Conservation (phyloP, 2,113 vertebrate genomes). For the Mesitornis unicolor region DNA sequence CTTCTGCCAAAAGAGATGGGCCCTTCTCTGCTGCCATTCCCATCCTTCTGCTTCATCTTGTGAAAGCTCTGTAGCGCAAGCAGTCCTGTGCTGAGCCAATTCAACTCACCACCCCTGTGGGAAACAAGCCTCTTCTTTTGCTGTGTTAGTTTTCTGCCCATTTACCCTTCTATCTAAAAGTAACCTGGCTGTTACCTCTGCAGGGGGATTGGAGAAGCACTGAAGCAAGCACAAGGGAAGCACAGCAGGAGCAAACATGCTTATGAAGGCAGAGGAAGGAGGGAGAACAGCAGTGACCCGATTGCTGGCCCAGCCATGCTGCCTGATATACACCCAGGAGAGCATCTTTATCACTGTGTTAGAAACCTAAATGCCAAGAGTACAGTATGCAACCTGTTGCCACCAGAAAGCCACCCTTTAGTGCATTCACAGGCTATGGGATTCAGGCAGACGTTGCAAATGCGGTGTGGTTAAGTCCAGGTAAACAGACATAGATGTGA, state of each 20-base stretch:
- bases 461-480: rapidly evolving
- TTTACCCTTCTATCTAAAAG: background rate
- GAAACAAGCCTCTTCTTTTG: background rate
- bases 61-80: background rate
- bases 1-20: background rate
- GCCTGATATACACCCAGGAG: background rate
- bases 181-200: background rate
- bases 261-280: background rate
- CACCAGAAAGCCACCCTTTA: background rate
- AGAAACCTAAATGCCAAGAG: background rate
- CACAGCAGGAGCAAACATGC: rapidly evolving
- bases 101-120: background rate
- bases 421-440: background rate
- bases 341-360: background rate
- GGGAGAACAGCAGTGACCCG: background rate
- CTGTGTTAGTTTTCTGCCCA: background rate
- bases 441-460: background rate
- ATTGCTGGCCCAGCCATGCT: rapidly evolving
- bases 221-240: background rate
- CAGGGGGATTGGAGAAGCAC: rapidly evolving
- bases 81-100: background rate
- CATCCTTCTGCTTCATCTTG: background rate
- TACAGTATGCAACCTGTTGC: rapidly evolving
- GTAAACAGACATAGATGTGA: rapidly evolving
- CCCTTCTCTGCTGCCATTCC: background rate